phyloP scores from a whole-genome alignment of 2,797 vertebrate species.

The Lophotriccus pileatus region DNA sequence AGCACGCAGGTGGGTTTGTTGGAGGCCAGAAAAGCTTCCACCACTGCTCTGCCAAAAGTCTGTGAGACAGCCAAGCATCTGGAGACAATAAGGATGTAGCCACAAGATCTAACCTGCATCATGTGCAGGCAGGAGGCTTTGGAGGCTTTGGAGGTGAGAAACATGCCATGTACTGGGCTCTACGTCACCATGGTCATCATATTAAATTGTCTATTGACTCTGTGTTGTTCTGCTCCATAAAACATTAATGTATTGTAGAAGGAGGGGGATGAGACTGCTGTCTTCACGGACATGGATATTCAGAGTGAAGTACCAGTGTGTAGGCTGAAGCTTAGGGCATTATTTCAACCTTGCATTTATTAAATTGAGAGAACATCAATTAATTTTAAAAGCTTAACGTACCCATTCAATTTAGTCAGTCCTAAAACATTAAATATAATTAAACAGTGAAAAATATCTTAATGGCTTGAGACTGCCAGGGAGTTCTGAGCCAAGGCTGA shows the following conservation, averaged over 20 bases:
- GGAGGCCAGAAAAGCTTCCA: background rate
- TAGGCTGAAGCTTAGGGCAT: background rate
- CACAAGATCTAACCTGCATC: background rate
- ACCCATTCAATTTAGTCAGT: slow-evolving; percentile 20
- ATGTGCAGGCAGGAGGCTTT: background rate
- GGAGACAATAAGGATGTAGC: background rate
- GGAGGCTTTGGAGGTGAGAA: background rate
- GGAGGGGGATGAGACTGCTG: background rate
- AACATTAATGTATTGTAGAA: slow-evolving; percentile 23
- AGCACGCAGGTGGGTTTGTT: background rate
- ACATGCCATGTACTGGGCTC: background rate
- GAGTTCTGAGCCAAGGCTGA: background rate
- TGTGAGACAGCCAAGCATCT: background rate
- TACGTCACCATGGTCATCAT: background rate
- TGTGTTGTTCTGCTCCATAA: slow-evolving; percentile 31
- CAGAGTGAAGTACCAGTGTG: background rate
- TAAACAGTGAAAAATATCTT: slow-evolving; percentile 33
- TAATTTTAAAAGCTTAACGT: slow-evolving; percentile 32
- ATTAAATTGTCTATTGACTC: slow-evolving; percentile 25
- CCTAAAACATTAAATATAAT: slow-evolving; percentile 37
- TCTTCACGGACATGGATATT: background rate
- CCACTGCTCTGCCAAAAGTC: background rate
- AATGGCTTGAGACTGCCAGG: background rate
- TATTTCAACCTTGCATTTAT: slow-evolving; percentile 3
- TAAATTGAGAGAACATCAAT: slow-evolving; percentile 5